phyloP scores from a whole-genome alignment of 2,797 vertebrate species.

The Anisognathus igniventris region DNA sequence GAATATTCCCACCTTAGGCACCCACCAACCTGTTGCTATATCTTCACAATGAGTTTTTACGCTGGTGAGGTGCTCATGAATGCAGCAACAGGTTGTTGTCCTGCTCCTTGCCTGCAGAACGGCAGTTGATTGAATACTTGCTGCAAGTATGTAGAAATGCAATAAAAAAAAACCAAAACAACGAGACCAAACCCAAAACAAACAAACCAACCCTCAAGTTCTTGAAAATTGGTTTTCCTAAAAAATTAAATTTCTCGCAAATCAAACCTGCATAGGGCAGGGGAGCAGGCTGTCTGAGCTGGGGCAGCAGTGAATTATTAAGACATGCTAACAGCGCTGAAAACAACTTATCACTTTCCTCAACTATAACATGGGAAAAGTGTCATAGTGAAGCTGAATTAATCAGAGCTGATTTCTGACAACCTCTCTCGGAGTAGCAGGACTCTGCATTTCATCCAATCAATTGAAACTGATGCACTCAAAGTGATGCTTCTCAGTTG shows the following conservation, averaged over 20 bases:
- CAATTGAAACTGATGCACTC: neutral
- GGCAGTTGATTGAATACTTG: neutral
- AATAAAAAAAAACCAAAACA: neutral
- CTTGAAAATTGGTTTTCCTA: neutral
- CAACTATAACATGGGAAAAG: neutral
- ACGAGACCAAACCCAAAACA: neutral
- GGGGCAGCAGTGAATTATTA: neutral
- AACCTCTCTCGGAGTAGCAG: neutral
- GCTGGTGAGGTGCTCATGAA: rapidly evolving
- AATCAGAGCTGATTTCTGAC: neutral
- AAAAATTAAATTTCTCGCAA: neutral
- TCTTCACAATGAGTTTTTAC: neutral
- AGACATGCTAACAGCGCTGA: neutral
- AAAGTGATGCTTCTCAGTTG: neutral
- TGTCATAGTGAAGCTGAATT: neutral
- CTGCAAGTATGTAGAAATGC: neutral
- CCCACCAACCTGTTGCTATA: rapidly evolving
- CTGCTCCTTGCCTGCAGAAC: neutral
- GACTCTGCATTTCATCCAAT: neutral
- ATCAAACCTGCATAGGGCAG: neutral
- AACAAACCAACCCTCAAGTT: neutral
- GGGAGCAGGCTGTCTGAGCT: neutral
- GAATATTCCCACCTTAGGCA: neutral
- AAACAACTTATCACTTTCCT: neutral
- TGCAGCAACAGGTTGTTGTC: neutral